Conservation (phyloP, 1,140 invertebrate genomes). For the Euwallacea fornicatus region DNA sequence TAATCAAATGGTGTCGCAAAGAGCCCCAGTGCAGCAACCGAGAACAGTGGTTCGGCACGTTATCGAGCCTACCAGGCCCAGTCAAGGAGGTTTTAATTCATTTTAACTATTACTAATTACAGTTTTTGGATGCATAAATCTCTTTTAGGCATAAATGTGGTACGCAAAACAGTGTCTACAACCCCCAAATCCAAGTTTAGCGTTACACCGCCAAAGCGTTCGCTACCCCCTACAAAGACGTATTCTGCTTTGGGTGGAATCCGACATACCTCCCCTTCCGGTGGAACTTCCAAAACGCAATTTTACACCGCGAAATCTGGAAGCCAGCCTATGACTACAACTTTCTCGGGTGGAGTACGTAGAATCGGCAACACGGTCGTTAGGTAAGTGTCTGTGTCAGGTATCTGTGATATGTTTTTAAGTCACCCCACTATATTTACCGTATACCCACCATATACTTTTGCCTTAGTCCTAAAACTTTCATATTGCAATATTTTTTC, state of each 20-base stretch:
- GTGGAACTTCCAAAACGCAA: constrained; percentile 25
- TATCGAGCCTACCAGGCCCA: constrained; percentile 14
- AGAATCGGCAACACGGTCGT: constrained; percentile 44
- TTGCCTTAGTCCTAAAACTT: too few relatives aligned
- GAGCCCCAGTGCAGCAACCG: constrained; percentile 11
- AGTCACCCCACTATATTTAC: too few relatives aligned
- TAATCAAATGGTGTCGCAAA: constrained; percentile 21
- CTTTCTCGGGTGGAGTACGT: constrained; percentile 13
- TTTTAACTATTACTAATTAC: not conserved
- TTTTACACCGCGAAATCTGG: constrained; percentile 32
- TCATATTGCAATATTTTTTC: too few relatives aligned
- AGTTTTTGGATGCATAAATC: not conserved
- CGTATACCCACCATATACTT: too few relatives aligned
- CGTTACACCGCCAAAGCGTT: constrained; percentile 25
- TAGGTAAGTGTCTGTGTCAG: constrained; percentile 12
- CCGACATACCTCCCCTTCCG: constrained; percentile 5
- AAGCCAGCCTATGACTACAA: constrained; percentile 7
- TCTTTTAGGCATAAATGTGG: constrained; percentile 11
- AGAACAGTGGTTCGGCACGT: constrained; percentile 31
- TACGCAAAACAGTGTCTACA: constrained; percentile 34
- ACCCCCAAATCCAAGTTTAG: constrained; percentile 38
- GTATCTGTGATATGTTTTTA: too few relatives aligned
- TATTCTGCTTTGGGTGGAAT: constrained; percentile 29
- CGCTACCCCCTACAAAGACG: constrained; percentile 20
- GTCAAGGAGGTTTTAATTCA: constrained; percentile 8